Evolutionary conservation across 2,797 vertebrate genomes (phyloP).

Genomic region (Pogonophryne albipinna): DNA sequence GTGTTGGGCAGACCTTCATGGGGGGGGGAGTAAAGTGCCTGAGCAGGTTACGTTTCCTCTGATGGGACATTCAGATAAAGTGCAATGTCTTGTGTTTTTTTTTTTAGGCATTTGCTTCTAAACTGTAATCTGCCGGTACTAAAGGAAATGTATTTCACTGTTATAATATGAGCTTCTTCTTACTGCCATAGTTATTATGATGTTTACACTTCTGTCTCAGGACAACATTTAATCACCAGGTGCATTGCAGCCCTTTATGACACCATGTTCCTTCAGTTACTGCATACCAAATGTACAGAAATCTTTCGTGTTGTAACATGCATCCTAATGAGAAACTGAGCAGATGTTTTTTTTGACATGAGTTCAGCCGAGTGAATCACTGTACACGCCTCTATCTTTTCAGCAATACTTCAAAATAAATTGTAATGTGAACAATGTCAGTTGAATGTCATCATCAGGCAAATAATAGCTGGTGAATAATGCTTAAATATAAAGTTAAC

Average conservation of each 20-base stretch:
- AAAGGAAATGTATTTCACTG: slow-evolving; percentile 10
- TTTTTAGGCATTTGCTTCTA: neutral
- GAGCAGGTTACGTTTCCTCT: neutral
- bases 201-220: slow-evolving; percentile 26
- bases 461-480: neutral
- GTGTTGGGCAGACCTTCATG: neutral
- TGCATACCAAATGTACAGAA: neutral
- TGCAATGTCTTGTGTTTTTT: neutral
- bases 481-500: neutral
- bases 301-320: neutral
- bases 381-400: neutral
- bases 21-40: too few relatives aligned
- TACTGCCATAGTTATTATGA: slow-evolving; percentile 3
- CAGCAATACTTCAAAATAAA: neutral
- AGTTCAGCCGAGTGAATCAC: neutral
- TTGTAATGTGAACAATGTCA: neutral
- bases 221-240: slow-evolving; percentile 5
- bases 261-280: neutral
- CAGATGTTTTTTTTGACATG: neutral
- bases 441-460: neutral
- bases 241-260: slow-evolving; percentile 7
- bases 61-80: neutral
- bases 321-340: neutral
- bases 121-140: neutral
- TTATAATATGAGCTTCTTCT: neutral